Conservation (phyloP, 2,888 invertebrate species). For the Drosophila mettleri region DNA sequence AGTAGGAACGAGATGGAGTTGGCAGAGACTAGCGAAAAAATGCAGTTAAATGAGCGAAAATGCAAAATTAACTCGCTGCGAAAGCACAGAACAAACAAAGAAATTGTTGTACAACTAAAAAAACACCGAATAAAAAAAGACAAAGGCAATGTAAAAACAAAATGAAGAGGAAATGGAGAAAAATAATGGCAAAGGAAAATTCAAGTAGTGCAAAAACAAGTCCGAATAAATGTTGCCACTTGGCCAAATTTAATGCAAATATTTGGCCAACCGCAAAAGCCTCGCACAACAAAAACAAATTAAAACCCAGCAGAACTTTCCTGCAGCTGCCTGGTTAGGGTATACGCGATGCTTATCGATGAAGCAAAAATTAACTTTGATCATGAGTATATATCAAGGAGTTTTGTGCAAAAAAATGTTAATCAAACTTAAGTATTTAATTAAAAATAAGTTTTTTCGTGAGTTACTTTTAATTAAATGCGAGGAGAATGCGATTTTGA, state of each 20-base stretch:
- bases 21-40: conserved; percentile 33
- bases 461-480: no score
- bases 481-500: no score
- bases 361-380: neutral
- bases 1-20: neutral
- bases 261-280: conserved; percentile 64
- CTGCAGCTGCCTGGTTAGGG: neutral
- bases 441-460: no score
- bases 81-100: conserved; percentile 77
- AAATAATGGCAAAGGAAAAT: conserved; percentile 37
- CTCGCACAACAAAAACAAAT: conserved; percentile 16
- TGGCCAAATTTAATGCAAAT: conserved; percentile 79
- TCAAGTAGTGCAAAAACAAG: conserved; percentile 3
- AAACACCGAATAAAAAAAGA: neutral
- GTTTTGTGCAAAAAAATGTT: neutral
- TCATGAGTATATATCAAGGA: neutral
- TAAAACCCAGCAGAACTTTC: conserved; percentile 3
- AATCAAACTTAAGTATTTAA: neutral
- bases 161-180: conserved; percentile 67
- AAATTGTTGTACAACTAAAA: conserved; percentile 71
- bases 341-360: neutral
- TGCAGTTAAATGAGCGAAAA: conserved; percentile 80
- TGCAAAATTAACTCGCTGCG: conserved; percentile 80
- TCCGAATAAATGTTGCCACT: conserved; percentile 71
- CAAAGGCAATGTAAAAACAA: conserved; percentile 47